phyloP scores from a whole-genome alignment of 2,113 vertebrate species.

The Prolemur simus region DNA sequence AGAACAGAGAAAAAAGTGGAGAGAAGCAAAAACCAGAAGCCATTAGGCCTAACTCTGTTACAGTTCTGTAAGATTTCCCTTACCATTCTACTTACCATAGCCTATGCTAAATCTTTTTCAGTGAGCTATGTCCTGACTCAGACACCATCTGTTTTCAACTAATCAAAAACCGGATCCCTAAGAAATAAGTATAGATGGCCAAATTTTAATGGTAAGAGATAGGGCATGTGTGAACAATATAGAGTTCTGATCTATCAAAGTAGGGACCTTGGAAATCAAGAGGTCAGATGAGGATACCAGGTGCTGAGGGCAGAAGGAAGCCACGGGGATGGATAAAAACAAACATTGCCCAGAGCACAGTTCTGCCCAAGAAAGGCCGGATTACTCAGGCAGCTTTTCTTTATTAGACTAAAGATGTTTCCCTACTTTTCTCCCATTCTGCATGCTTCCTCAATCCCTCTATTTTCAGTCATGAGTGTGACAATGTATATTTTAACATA shows the following conservation, averaged over 20 bases:
- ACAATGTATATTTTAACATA: conserved; percentile 69
- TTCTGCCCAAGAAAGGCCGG: neutral
- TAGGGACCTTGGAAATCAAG: neutral
- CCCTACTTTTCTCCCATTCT: neutral
- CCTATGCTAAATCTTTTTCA: neutral
- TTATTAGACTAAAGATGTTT: neutral
- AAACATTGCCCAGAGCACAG: neutral
- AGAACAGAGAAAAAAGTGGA: neutral
- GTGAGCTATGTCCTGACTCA: conserved; percentile 49
- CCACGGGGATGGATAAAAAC: neutral
- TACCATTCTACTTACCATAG: neutral
- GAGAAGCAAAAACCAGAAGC: neutral
- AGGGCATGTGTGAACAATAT: neutral
- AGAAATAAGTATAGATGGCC: conserved; percentile 4
- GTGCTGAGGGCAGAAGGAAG: neutral
- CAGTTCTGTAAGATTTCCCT: neutral
- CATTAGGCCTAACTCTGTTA: neutral
- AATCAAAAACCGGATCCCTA: neutral
- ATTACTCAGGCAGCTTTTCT: neutral
- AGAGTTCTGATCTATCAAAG: neutral
- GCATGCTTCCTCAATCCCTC: neutral
- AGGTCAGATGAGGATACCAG: neutral
- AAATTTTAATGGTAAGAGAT: neutral
- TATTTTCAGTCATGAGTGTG: conserved; percentile 57
- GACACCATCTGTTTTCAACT: conserved; percentile 57